Evolutionary conservation across 2,113 vertebrate species (phyloP), one percentile per base, ranked within the genome.

Genomic region (Nanorana parkeri): DNA sequence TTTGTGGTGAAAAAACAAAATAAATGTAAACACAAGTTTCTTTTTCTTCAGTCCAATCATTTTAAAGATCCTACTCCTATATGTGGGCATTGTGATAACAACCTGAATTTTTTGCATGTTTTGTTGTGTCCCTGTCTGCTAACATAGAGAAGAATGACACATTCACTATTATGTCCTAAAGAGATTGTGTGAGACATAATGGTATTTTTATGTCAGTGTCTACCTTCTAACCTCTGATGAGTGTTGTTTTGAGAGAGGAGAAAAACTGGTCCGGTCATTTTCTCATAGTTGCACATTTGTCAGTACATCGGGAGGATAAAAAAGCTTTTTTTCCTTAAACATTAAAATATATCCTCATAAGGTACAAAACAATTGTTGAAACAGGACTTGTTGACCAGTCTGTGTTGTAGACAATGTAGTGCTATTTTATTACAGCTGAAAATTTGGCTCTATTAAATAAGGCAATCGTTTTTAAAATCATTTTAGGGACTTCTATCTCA

Each of bases 1-100:
- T 10, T 26, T 63, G 4, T 63, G 21, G 24, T 63, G 23, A 26
- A 1, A 24, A 26, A 23, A 26, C 60, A 11, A 16, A 24, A 24
- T 15, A 21, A 63, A 63, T 63, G 21, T 26, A 11, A 21, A 26
- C 61, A 68, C n/a, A 23, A 15, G n/a, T 16, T 68, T 68, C 5
- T 68, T 68, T 68, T 16, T 52, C 3, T 52, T 26, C 21, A 55
- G 51, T 72, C 17, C n/a, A 3, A 55, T n/a, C 36, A n/a, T 5
- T 23, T 68, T 68, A 4, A 68, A 51, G 21, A 55, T 10, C 21
- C 21, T 55, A 5, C 21, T 61, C 58, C 19, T 61, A 63, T 15
- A 63, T 63, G 24, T 28, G 51, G 68, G 51, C 51, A 24, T 72
- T 54, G 68, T 13, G 23, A 72, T 28, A 72, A 72, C 51, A 13